Percentiles rank a stretch among this genome's conserved stretches.
Evolutionary conservation across 2,113 vertebrate genomes (phyloP).

Genomic region (Bufo gargarizans): DNA sequence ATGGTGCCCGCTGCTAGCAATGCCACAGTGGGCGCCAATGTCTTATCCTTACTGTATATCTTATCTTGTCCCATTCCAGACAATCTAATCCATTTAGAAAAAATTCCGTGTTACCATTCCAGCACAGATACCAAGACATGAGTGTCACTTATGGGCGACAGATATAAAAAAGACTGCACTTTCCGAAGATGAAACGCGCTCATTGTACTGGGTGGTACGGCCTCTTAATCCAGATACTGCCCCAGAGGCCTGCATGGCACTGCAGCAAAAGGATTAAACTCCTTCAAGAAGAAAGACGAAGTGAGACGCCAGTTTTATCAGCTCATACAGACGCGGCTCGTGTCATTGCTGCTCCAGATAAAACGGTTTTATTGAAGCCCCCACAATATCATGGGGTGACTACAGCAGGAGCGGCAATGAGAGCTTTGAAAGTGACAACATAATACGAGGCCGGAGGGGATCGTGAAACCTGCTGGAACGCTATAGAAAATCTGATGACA

Average conservation of each 20-base stretch:
- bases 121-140: not conserved
- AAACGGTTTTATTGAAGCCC: slow-evolving; percentile 36
- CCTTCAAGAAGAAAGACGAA: not conserved
- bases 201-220: slow-evolving; percentile 13
- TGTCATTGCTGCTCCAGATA: slow-evolving; percentile 29
- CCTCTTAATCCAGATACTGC: slow-evolving; percentile 15
- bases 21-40: too few species aligned
- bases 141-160: slow-evolving; percentile 22
- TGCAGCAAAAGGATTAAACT: slow-evolving; percentile 36
- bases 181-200: not conserved
- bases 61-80: not conserved
- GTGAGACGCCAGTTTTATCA: slow-evolving; percentile 10
- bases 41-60: not conserved
- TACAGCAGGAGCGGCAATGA: not conserved
- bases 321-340: slow-evolving; percentile 1
- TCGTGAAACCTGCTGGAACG: slow-evolving; percentile 19
- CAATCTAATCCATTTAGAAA: not conserved
- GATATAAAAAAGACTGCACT: not conserved
- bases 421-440: slow-evolving; percentile 26
- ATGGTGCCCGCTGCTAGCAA: too few species aligned
- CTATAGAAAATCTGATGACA: slow-evolving; percentile 35
- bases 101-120: not conserved
- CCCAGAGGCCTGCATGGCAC: slow-evolving; percentile 22
- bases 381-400: not conserved
- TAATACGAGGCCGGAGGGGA: slow-evolving; percentile 28